Conservation (phyloP, 2,113 vertebrate genomes). For the Equus quagga region DNA sequence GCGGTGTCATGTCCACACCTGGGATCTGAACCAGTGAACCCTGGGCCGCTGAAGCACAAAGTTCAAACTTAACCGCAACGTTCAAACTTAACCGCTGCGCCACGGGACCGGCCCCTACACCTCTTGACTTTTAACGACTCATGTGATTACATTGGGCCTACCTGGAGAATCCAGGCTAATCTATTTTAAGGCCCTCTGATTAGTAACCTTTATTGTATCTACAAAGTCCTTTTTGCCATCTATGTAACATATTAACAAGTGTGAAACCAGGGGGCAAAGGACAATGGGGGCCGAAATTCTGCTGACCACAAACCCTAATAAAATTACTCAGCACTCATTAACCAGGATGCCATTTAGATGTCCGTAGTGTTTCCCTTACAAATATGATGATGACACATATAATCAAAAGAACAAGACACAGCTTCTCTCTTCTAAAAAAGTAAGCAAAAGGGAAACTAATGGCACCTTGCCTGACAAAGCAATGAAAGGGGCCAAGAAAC, state of each 20-base stretch:
- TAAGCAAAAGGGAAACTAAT: neutral
- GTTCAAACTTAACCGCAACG: too few relatives aligned
- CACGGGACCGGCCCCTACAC: too few relatives aligned
- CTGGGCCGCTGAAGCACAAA: too few relatives aligned
- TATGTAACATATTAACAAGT: neutral
- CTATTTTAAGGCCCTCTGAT: neutral
- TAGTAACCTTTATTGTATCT: neutral
- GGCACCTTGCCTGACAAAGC: neutral
- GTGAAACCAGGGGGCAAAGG: neutral
- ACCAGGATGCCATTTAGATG: neutral
- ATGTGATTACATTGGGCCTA: neutral
- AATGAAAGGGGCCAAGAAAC: neutral
- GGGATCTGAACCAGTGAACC: too few relatives aligned
- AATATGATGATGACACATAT: neutral
- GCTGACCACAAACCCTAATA: neutral
- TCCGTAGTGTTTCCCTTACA: neutral
- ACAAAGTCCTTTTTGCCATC: neutral
- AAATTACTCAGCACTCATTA: neutral
- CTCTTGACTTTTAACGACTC: neutral
- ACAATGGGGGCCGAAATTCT: neutral
- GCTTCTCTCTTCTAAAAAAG: neutral
- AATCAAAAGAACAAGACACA: neutral
- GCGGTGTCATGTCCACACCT: too few relatives aligned
- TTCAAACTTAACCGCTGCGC: too few relatives aligned
- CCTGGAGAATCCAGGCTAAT: neutral